phyloP scores from a whole-genome alignment of 2,113 vertebrate species.

The Ivindomyrus marchei region DNA sequence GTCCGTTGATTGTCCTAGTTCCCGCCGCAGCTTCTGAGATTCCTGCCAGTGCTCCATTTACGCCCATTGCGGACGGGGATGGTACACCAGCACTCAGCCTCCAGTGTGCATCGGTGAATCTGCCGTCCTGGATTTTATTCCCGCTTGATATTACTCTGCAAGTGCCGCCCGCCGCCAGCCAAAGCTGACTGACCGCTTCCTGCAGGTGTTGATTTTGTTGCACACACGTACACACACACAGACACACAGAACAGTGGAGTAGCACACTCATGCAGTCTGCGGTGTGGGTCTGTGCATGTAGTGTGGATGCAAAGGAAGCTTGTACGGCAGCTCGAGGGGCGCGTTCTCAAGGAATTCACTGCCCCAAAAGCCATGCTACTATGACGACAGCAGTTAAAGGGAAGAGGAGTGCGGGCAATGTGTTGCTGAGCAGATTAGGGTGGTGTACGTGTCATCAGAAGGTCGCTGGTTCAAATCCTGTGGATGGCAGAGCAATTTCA shows the following conservation, averaged over 20 bases:
- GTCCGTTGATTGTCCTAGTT: constrained; percentile 1
- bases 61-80: neutral
- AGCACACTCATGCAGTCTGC: neutral
- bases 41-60: neutral
- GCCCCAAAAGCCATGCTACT: neutral
- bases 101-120: neutral
- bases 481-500: neutral
- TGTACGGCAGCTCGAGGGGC: neutral
- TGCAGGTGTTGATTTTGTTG: neutral
- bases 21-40: neutral
- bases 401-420: neutral
- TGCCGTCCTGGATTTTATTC: neutral
- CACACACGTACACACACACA: neutral
- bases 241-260: neutral
- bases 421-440: neutral
- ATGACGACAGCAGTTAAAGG: neutral
- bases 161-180: neutral
- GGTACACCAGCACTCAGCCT: neutral
- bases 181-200: neutral
- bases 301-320: neutral
- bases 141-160: neutral
- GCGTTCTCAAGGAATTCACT: neutral
- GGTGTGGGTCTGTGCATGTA: neutral
- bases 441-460: neutral
- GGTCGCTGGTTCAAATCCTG: neutral